Conservation (phyloP, 2,888 invertebrate genomes). For the Brenthis ino region DNA sequence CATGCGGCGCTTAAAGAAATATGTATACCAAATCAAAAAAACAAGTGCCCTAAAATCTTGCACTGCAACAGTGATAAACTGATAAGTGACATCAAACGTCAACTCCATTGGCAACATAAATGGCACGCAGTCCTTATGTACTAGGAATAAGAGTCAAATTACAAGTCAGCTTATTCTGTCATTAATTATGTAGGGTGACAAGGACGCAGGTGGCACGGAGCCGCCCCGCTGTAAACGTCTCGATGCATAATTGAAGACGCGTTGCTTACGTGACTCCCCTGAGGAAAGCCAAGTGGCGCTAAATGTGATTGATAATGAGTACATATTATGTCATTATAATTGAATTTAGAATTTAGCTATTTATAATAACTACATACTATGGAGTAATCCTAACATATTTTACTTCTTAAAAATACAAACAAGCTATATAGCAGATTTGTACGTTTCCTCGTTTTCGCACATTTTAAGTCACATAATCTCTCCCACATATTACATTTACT, state of each 20-base stretch:
- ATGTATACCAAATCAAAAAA: too few relatives aligned
- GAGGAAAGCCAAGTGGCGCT: conserved; percentile 50
- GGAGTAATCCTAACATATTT: too few relatives aligned
- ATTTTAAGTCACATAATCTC: too few relatives aligned
- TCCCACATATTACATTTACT: too few relatives aligned
- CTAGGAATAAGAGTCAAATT: background rate
- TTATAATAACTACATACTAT: conserved; percentile 2
- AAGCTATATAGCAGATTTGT: too few relatives aligned
- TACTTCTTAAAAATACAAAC: too few relatives aligned
- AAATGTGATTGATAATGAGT: conserved; percentile 54
- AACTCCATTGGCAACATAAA: conserved; percentile 5
- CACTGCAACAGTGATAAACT: conserved; percentile 11
- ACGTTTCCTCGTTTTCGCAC: too few relatives aligned
- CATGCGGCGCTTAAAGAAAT: too few relatives aligned
- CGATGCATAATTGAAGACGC: conserved; percentile 77
- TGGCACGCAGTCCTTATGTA: conserved; percentile 1
- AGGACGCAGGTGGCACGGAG: conserved; percentile 69
- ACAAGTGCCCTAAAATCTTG: too few relatives aligned
- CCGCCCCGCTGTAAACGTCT: conserved; percentile 66
- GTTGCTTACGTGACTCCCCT: conserved; percentile 57
- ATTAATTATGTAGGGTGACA: conserved; percentile 79
- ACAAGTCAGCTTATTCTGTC: conserved; percentile 40
- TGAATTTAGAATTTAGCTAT: too few relatives aligned
- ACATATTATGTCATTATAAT: too few relatives aligned
- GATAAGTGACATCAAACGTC: background rate